Conservation (phyloP, 2,888 invertebrate species). For the Capitulum mitella region DNA sequence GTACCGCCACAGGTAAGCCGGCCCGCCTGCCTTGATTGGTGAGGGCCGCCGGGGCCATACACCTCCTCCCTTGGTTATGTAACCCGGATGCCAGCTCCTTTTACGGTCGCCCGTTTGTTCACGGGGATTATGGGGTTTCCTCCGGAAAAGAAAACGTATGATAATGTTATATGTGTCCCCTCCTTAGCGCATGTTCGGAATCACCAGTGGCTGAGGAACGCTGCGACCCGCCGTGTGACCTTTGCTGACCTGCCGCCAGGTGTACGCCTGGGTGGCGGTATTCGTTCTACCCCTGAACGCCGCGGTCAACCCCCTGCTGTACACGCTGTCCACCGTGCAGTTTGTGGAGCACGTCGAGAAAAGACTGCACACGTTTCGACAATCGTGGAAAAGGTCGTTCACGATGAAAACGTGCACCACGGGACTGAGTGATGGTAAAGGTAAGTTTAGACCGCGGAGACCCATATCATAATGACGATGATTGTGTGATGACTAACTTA, state of each 20-base stretch:
- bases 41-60: too few relatives aligned
- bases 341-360: slow-evolving; percentile 38
- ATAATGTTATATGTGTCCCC: too few relatives aligned
- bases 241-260: slow-evolving; percentile 37
- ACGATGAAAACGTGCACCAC: slow-evolving; percentile 30
- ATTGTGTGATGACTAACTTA: neutral
- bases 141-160: too few relatives aligned
- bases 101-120: too few relatives aligned
- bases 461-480: neutral
- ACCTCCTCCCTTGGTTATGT: too few relatives aligned
- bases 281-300: slow-evolving; percentile 50
- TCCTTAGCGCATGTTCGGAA: too few relatives aligned
- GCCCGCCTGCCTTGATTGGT: too few relatives aligned
- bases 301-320: slow-evolving; percentile 49
- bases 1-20: slow-evolving; percentile 47
- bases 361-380: slow-evolving; percentile 34
- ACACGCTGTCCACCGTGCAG: slow-evolving; percentile 45
- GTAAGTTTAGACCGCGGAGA: neutral
- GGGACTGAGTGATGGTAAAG: neutral
- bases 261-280: slow-evolving; percentile 50
- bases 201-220: too few relatives aligned
- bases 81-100: too few relatives aligned
- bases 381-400: slow-evolving; percentile 36
- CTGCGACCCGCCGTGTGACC: neutral
- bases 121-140: too few relatives aligned